Conservation (phyloP, 53 echinoderm and acorn worm species). For the Holothuria scabra region DNA sequence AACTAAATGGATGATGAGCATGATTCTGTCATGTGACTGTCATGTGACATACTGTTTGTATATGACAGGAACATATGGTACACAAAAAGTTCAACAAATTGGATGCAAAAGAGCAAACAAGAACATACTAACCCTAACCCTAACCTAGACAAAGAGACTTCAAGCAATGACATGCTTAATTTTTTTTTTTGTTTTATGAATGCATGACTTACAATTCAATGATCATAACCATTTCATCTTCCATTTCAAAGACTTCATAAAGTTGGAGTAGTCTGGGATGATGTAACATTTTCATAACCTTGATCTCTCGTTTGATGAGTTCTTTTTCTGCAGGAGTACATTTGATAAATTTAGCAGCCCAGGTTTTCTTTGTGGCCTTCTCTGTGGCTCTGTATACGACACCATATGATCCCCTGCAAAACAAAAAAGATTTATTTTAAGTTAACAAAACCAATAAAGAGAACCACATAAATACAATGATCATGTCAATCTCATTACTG, state of each 20-base stretch:
- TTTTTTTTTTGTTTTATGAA: background rate
- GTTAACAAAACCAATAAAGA: background rate
- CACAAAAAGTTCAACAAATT: too few relatives aligned
- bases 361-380: constrained; percentile 87
- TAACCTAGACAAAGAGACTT: too few relatives aligned
- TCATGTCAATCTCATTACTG: background rate
- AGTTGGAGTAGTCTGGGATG: constrained; percentile 84
- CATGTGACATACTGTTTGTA: too few relatives aligned
- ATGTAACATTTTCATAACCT: constrained; percentile 89
- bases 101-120: too few relatives aligned
- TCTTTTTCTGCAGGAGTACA: constrained; percentile 83
- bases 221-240: constrained; percentile 97
- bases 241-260: constrained; percentile 96
- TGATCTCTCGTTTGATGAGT: constrained; percentile 86
- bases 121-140: too few relatives aligned
- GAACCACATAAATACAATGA: too few relatives aligned
- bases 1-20: too few relatives aligned
- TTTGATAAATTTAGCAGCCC: constrained; percentile 97
- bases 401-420: constrained; percentile 92
- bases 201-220: constrained; percentile 89
- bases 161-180: too few relatives aligned
- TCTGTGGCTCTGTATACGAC: constrained; percentile 95
- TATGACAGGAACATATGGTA: too few relatives aligned
- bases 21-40: too few relatives aligned
- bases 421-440: background rate